phyloP scores from a whole-genome alignment of 2,888 invertebrate species.

The Listrodromus nycthemerus region DNA sequence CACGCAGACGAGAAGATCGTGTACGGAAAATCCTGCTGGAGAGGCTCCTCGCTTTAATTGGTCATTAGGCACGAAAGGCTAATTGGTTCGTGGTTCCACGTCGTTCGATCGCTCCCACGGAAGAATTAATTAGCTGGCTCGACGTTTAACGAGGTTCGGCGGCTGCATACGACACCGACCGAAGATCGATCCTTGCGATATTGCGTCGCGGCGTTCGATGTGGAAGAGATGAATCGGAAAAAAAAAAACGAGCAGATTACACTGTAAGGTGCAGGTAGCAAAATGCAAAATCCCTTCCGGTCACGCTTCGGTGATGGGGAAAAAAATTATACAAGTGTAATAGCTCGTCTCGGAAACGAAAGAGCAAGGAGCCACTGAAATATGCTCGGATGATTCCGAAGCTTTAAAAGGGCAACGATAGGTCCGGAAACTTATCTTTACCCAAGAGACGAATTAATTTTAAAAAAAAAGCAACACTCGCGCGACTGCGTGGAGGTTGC shows the following conservation, averaged over 20 bases:
- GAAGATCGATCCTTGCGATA: constrained; percentile 59
- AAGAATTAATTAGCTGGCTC: constrained; percentile 62
- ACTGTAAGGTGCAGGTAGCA: constrained; percentile 36
- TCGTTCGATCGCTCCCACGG: constrained; percentile 61
- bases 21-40: background rate
- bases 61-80: constrained; percentile 50
- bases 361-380: background rate
- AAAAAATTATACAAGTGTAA: background rate
- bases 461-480: constrained; percentile 6
- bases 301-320: constrained; percentile 24
- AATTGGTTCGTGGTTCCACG: constrained; percentile 64
- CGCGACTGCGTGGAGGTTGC: constrained; percentile 30
- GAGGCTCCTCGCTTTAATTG: constrained; percentile 42
- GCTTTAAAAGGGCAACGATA: constrained; percentile 18
- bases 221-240: background rate
- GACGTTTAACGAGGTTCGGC: constrained; percentile 54
- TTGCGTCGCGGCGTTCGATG: constrained; percentile 18
- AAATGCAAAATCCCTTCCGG: constrained; percentile 60
- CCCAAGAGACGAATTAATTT: background rate
- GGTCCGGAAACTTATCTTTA: background rate
- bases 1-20: background rate
- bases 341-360: background rate
- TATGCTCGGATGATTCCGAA: background rate
- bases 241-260: constrained; percentile 19
- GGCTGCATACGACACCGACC: constrained; percentile 17